These are phyloP conservation scores for Zootoca vivipara DNA, from an alignment of 2,113 vertebrate genomes.

Conservation along the genomic window DNA sequence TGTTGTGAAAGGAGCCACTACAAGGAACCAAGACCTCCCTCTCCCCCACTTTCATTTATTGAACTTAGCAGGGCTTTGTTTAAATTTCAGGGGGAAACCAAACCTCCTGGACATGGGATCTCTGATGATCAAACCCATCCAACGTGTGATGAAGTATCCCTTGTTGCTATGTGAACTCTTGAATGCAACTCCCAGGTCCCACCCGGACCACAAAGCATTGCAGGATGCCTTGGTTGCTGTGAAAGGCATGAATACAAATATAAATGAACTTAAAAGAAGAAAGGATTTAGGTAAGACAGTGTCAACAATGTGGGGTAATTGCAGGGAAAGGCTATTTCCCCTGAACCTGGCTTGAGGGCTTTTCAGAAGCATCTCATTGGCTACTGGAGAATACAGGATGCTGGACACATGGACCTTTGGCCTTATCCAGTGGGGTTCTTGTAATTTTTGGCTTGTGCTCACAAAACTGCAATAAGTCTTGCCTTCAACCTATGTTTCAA, in stretches of 20 bases:
- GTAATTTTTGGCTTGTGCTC: slow-evolving; percentile 27
- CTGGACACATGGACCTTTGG: not conserved
- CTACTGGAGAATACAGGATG: not conserved
- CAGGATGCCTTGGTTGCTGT: slow-evolving; percentile 83
- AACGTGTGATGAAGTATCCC: slow-evolving; percentile 96
- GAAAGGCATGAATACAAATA: slow-evolving; percentile 91
- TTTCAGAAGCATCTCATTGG: not conserved
- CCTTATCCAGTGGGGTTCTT: not conserved
- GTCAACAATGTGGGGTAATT: not conserved
- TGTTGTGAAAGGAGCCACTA: not conserved
- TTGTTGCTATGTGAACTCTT: slow-evolving; percentile 88
- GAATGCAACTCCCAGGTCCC: slow-evolving; percentile 89
- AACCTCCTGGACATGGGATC: slow-evolving; percentile 94
- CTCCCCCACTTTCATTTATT: not conserved
- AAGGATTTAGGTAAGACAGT: slow-evolving; percentile 90
- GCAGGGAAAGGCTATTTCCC: not conserved
- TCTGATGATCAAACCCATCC: slow-evolving; percentile 94
- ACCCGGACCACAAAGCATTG: slow-evolving; percentile 82
- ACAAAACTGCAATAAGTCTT: slow-evolving; percentile 8
- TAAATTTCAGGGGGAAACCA: slow-evolving; percentile 84
- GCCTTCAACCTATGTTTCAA: not conserved
- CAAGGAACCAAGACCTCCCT: slow-evolving; percentile 6
- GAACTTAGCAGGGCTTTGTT: slow-evolving; percentile 22
- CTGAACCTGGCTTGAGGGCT: accelerated
- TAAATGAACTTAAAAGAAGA: slow-evolving; percentile 94